A percentile compares a stretch with the other conserved stretches of the same genome.
phyloP scores from a whole-genome alignment of 2,888 invertebrate species.

The Drosophila paranaensis region DNA sequence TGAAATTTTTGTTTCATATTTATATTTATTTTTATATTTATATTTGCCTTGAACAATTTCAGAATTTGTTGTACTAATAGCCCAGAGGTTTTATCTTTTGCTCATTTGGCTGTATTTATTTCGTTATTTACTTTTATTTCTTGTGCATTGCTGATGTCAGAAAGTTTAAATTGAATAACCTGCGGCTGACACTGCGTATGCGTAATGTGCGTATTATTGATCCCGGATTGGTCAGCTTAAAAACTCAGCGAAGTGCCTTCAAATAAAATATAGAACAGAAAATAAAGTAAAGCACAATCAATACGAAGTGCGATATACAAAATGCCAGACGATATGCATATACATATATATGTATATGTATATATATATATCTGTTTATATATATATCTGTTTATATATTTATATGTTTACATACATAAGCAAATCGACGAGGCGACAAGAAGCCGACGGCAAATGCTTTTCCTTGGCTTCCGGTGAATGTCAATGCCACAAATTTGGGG shows the following conservation, averaged over 20 bases:
- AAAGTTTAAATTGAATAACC: constrained; percentile 41
- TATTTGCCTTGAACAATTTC: background rate
- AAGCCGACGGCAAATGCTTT: constrained; percentile 75
- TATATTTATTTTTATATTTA: too few species aligned
- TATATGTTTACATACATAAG: background rate
- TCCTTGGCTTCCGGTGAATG: constrained; percentile 78
- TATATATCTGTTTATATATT: background rate
- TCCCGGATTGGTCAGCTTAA: constrained; percentile 24
- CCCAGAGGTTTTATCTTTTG: background rate
- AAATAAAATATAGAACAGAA: background rate
- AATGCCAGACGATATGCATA: constrained; percentile 49
- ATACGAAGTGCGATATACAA: constrained; percentile 52
- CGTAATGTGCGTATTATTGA: constrained; percentile 52
- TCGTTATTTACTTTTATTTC: background rate
- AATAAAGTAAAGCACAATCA: constrained; percentile 31
- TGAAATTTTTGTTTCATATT: too few species aligned
- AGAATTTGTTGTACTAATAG: background rate
- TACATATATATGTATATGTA: background rate
- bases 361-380: background rate
- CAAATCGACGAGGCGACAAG: constrained; percentile 42
- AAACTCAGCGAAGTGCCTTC: constrained; percentile 1
- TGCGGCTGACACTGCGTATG: constrained; percentile 29
- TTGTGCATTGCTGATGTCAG: background rate
- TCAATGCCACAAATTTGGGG: constrained; percentile 77
- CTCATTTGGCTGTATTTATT: constrained; percentile 5